phyloP scores from a whole-genome alignment of 2,888 invertebrate genomes.

The Plagodis dolabraria region DNA sequence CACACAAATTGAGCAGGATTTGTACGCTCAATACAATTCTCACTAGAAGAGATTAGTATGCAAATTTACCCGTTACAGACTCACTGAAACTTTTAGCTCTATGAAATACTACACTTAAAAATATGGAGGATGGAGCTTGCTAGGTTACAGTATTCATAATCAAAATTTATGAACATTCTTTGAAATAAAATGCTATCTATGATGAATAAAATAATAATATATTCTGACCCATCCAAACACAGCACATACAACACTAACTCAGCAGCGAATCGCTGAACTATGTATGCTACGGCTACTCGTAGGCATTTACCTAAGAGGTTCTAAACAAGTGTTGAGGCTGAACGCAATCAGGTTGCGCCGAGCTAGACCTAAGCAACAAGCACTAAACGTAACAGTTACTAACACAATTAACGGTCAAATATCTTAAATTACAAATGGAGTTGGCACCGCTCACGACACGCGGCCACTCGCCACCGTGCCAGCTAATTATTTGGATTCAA shows the following conservation, averaged over 20 bases:
- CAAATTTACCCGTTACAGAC: slow-evolving; percentile 71
- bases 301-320: slow-evolving; percentile 38
- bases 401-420: slow-evolving; percentile 78
- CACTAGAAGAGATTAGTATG: slow-evolving; percentile 81
- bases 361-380: slow-evolving; percentile 72
- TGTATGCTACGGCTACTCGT: slow-evolving; percentile 62
- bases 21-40: slow-evolving; percentile 65
- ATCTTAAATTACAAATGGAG: slow-evolving; percentile 79
- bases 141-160: slow-evolving; percentile 73
- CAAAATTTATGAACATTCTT: slow-evolving; percentile 75
- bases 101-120: slow-evolving; percentile 74
- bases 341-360: slow-evolving; percentile 49
- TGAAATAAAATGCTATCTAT: slow-evolving; percentile 69
- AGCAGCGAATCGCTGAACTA: slow-evolving; percentile 63
- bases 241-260: slow-evolving; percentile 68
- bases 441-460: slow-evolving; percentile 71
- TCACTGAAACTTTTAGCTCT: slow-evolving; percentile 64
- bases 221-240: slow-evolving; percentile 83
- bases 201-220: slow-evolving; percentile 59
- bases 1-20: slow-evolving; percentile 61
- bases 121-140: slow-evolving; percentile 77
- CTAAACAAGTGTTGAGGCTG: slow-evolving; percentile 53
- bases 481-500: slow-evolving; percentile 75
- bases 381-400: slow-evolving; percentile 77
- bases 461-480: slow-evolving; percentile 71